Base-by-base conservation (phyloP, 2,797 vertebrate species). In the Rhinatrema bivittatum region DNA sequence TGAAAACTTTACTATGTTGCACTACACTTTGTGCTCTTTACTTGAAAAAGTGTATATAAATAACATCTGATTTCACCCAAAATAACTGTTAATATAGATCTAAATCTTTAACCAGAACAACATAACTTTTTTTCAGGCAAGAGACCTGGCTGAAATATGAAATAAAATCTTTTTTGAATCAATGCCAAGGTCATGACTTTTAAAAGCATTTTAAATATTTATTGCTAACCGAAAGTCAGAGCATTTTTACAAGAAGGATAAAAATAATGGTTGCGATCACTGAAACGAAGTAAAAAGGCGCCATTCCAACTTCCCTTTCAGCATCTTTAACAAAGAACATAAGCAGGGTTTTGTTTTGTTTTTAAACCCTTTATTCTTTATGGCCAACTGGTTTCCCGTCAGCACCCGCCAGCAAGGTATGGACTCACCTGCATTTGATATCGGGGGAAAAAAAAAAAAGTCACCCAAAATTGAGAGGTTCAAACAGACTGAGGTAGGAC, bases 361-460 rank as follows among this genome's bases (percentile, higher is more conserved):
- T n/a, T 20, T 15, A 0, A 23, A 1, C 5, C 12, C 25, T 0
- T n/a, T n/a, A n/a, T n/a, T 2, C 2, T 5, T 14, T 9, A 11
- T 19, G 32, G 34, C 42, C 34, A 36, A 28, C 6, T 29, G 22
- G 9, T 8, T 25, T 26, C 9, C 14, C 22, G 7, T 10, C 19
- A 9, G 8, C 4, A 21, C 9, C 16, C 10, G 5, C 25, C 22
- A 29, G 32, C 20, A 19, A 36, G 7, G 23, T 20, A 39, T 23
- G 33, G 34, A n/a, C n/a, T n/a, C n/a, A n/a, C n/a, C n/a, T n/a
- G n/a, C n/a, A n/a, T n/a, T n/a, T n/a, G n/a, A n/a, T n/a, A n/a
- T n/a, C n/a, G n/a, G n/a, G n/a, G n/a, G n/a, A n/a, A n/a, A n/a
- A n/a, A n/a, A n/a, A n/a, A n/a, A n/a, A n/a, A n/a, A n/a, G n/a